Conservation (phyloP, 2,888 invertebrate species). For the Tupiocoris notatus region DNA sequence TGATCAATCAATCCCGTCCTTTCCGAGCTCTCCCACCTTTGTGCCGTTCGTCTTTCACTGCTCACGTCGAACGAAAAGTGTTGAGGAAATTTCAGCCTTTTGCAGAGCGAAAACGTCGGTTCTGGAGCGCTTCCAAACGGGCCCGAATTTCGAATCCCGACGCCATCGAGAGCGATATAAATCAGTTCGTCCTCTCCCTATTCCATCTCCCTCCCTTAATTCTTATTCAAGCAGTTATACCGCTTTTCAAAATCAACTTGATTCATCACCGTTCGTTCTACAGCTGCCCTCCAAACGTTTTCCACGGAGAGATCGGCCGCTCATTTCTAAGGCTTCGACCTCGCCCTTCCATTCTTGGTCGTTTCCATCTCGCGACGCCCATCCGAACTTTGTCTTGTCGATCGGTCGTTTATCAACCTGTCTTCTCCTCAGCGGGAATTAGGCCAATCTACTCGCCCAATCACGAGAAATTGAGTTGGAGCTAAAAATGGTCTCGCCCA, state of each 20-base stretch:
- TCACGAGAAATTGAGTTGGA: constrained; percentile 28
- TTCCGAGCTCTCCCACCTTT: background rate
- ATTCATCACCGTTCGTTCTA: constrained; percentile 16
- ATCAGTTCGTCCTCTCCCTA: constrained; percentile 11
- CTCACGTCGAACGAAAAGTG: constrained; percentile 8
- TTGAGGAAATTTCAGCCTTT: constrained; percentile 20
- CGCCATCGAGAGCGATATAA: constrained; percentile 2
- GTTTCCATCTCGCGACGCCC: background rate
- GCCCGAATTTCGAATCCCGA: background rate
- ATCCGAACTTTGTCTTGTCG: constrained; percentile 27
- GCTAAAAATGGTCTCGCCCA: constrained; percentile 2
- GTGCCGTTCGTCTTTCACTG: background rate
- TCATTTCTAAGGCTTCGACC: background rate
- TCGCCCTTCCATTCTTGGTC: background rate
- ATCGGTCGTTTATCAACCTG: constrained; percentile 35
- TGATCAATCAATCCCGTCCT: constrained; percentile 26
- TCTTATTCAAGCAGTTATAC: constrained; percentile 31
- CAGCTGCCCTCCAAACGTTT: background rate
- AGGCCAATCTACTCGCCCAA: constrained; percentile 31
- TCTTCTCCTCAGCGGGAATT: constrained; percentile 29
- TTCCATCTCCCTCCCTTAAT: background rate
- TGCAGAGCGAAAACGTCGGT: background rate
- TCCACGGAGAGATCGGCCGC: background rate
- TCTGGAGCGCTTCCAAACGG: background rate
- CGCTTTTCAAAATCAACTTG: constrained; percentile 32